phyloP scores from a whole-genome alignment of 2,888 invertebrate species.

The Crioceris asparagi region DNA sequence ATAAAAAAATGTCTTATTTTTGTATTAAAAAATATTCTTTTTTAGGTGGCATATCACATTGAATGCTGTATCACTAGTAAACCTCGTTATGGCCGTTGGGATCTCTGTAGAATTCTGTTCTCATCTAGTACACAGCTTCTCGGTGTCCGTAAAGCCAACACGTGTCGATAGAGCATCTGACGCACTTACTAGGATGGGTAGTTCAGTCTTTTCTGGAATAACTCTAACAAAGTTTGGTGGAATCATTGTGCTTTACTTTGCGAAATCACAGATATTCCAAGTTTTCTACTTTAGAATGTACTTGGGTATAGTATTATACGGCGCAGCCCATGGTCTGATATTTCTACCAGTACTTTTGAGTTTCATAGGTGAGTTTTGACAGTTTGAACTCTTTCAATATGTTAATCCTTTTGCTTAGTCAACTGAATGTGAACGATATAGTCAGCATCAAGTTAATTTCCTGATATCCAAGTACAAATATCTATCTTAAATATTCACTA shows the following conservation, averaged over 20 bases:
- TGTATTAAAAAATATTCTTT: neutral
- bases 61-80: conserved; percentile 95
- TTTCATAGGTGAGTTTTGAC: conserved; percentile 93
- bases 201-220: conserved; percentile 93
- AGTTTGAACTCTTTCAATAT: too few relatives aligned
- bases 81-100: conserved; percentile 95
- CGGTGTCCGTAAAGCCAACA: conserved; percentile 61
- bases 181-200: conserved; percentile 83
- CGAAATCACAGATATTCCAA: conserved; percentile 91
- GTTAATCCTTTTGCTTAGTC: too few relatives aligned
- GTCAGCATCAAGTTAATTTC: too few relatives aligned
- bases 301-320: conserved; percentile 91
- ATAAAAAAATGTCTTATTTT: too few relatives aligned
- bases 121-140: conserved; percentile 89
- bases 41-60: conserved; percentile 77
- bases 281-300: conserved; percentile 49
- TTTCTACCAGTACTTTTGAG: conserved; percentile 96
- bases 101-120: conserved; percentile 98
- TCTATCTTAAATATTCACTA: too few relatives aligned
- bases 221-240: conserved; percentile 97
- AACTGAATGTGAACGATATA: too few relatives aligned
- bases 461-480: too few relatives aligned
- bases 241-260: conserved; percentile 91
- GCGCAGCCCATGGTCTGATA: conserved; percentile 93
- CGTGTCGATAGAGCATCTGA: conserved; percentile 70